phyloP scores from a whole-genome alignment of 2,797 vertebrate genomes.

The Arrhamphus sclerolepis region DNA sequence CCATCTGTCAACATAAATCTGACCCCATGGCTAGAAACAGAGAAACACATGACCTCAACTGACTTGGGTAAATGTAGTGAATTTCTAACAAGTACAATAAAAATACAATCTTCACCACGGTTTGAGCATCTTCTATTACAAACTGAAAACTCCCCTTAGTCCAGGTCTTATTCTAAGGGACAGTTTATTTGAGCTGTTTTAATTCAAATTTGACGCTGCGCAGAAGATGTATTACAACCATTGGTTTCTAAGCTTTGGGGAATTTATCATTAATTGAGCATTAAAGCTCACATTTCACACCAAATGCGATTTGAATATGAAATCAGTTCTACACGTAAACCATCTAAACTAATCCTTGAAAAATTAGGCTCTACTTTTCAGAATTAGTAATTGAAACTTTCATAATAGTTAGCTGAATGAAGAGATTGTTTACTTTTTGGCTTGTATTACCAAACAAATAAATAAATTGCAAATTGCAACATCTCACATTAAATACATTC shows the following conservation, averaged over 20 bases:
- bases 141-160: constrained; percentile 39
- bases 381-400: constrained; percentile 73
- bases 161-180: constrained; percentile 48
- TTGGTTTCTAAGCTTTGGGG: constrained; percentile 60
- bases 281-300: constrained; percentile 61
- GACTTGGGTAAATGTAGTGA: constrained; percentile 52
- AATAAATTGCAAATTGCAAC: too few species aligned
- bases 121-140: constrained; percentile 25
- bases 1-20: constrained; percentile 60
- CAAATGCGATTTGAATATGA: constrained; percentile 71
- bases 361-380: constrained; percentile 48
- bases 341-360: constrained; percentile 58
- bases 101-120: constrained; percentile 46
- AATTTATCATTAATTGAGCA: constrained; percentile 69
- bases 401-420: too few species aligned
- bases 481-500: too few species aligned
- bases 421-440: too few species aligned
- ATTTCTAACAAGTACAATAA: constrained; percentile 43
- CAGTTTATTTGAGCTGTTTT: constrained; percentile 63
- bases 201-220: constrained; percentile 67
- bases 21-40: constrained; percentile 35
- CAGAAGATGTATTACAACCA: constrained; percentile 72
- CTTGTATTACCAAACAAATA: too few species aligned
- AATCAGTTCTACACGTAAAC: constrained; percentile 51
- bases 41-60: constrained; percentile 42